Percentiles rank a stretch among this genome's conserved stretches.
Evolutionary conservation across 2,113 vertebrate species (phyloP).

Genomic region (Notothenia rossii): DNA sequence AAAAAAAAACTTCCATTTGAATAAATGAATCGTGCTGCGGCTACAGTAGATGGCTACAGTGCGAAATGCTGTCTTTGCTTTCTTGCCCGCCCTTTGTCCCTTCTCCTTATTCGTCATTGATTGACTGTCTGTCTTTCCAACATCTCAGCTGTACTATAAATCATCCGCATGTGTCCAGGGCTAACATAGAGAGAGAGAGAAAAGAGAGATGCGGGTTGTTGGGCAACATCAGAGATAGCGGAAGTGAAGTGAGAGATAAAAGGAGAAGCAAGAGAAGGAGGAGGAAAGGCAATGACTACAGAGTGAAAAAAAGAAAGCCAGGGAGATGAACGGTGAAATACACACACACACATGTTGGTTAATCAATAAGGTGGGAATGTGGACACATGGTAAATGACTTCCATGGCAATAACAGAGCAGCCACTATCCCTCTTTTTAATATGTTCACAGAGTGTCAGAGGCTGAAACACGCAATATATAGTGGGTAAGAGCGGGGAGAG

Average conservation of each 20-base stretch:
- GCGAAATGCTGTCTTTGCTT: background rate
- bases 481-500: conserved; percentile 21
- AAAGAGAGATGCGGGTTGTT: conserved; percentile 35
- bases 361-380: conserved; percentile 76
- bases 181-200: conserved; percentile 21
- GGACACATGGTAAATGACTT: conserved; percentile 76
- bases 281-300: conserved; percentile 31
- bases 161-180: conserved; percentile 42
- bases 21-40: conserved; percentile 28
- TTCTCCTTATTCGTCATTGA: background rate
- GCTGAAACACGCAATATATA: conserved; percentile 67
- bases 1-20: background rate
- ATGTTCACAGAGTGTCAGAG: conserved; percentile 72
- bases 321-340: conserved; percentile 51
- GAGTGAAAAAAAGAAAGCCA: conserved; percentile 58
- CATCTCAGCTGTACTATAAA: conserved; percentile 47
- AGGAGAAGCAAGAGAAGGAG: conserved; percentile 39
- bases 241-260: conserved; percentile 63
- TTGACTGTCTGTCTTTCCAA: background rate
- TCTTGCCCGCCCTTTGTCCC: conserved; percentile 21
- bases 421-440: conserved; percentile 77
- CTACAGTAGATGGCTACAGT: conserved; percentile 23
- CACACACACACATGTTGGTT: conserved; percentile 51
- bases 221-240: conserved; percentile 60
- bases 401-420: conserved; percentile 75